These are phyloP conservation scores for Sander vitreus DNA, from an alignment of 2,113 vertebrate species.

Conservation along the genomic window DNA sequence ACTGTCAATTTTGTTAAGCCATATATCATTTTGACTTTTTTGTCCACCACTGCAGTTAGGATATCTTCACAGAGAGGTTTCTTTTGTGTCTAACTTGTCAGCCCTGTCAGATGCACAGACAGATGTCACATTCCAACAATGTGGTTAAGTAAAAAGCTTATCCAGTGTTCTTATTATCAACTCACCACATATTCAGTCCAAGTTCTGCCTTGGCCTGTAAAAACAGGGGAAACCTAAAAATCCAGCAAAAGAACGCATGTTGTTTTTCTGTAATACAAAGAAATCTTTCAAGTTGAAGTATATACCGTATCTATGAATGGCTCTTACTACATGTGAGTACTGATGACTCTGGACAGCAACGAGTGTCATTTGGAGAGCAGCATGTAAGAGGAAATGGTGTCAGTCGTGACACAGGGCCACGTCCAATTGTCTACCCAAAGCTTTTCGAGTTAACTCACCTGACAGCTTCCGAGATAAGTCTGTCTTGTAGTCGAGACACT, in stretches of 20 bases:
- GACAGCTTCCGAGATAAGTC: conserved; percentile 82
- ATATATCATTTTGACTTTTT: conserved; percentile 88
- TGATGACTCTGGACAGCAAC: conserved; percentile 54
- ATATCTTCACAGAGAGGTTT: conserved; percentile 75
- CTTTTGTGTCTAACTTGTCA: conserved; percentile 62
- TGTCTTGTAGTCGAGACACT: conserved; percentile 76
- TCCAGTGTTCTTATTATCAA: conserved; percentile 32
- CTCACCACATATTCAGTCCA: conserved; percentile 10
- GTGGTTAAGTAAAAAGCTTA: conserved; percentile 20
- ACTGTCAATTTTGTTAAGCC: conserved; percentile 78
- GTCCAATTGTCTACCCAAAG: conserved; percentile 77
- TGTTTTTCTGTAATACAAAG: not conserved
- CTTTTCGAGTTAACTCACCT: conserved; percentile 80
- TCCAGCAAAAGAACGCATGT: not conserved
- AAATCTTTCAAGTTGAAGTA: not conserved
- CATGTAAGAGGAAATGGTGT: conserved; percentile 65
- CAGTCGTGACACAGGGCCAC: conserved; percentile 76
- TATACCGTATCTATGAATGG: conserved; percentile 13
- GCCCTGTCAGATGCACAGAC: conserved; percentile 22
- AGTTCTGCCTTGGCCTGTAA: not conserved
- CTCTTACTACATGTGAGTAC: conserved; percentile 35
- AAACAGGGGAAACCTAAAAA: conserved; percentile 8
- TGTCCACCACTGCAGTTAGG: conserved; percentile 75
- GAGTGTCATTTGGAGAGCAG: conserved; percentile 68
- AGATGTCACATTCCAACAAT: conserved; percentile 48